Conservation (phyloP, 1,140 invertebrate species). For the Ostrea edulis region DNA sequence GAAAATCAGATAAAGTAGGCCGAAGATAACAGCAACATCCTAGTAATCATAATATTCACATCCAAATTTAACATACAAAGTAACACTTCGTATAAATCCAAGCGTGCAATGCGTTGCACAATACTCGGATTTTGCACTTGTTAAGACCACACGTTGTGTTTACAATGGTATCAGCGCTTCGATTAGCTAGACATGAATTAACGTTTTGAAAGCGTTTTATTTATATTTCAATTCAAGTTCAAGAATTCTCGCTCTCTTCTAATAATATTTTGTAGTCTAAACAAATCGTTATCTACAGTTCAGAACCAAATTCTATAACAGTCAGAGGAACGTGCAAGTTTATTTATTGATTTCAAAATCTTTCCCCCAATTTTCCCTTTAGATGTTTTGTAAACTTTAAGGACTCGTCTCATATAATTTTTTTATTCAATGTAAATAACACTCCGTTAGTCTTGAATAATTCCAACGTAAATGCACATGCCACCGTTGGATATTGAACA, state of each 20-base stretch:
- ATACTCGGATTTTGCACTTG: background rate
- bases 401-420: background rate
- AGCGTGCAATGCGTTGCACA: conserved; percentile 19
- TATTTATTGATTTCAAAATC: background rate
- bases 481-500: no score
- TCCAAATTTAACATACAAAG: background rate
- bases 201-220: conserved; percentile 8
- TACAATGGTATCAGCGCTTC: background rate
- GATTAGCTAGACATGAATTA: background rate
- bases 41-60: background rate
- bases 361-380: background rate
- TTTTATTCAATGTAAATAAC: background rate
- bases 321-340: no score
- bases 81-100: background rate
- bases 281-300: background rate
- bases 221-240: background rate
- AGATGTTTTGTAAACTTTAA: no score
- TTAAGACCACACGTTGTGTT: conserved; percentile 23
- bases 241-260: background rate
- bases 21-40: background rate
- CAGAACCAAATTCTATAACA: background rate
- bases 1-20: background rate
- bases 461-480: no score
- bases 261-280: background rate
- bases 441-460: background rate